Evolutionary conservation across 2,888 invertebrate genomes (phyloP).

Genomic region (Unio delphinus): DNA sequence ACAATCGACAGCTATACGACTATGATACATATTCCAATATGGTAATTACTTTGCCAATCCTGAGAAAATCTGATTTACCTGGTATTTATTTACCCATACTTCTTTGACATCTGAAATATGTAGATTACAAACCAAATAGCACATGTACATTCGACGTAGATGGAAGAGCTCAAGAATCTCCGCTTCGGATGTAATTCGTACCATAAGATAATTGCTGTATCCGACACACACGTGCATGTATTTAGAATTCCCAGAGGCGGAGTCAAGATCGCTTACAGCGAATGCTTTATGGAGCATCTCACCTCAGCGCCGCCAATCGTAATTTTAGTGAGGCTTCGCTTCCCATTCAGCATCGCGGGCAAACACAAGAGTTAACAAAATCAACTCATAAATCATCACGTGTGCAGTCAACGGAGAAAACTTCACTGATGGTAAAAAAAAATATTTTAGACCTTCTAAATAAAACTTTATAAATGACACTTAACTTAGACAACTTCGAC

Average conservation of each 20-base stretch:
- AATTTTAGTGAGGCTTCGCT: too few species aligned
- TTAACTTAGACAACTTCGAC: too few species aligned
- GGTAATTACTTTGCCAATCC: not conserved
- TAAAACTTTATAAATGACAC: too few species aligned
- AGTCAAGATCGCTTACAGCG: constrained; percentile 8
- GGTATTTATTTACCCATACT: constrained; percentile 27
- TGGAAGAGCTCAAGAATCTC: constrained; percentile 30
- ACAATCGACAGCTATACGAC: constrained; percentile 15
- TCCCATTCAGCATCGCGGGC: too few species aligned
- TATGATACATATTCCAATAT: constrained; percentile 11
- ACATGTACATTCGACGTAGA: constrained; percentile 48
- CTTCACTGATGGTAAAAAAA: too few species aligned
- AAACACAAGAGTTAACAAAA: too few species aligned
- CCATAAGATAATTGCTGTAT: constrained; percentile 32
- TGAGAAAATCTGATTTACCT: constrained; percentile 29
- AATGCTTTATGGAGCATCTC: not conserved
- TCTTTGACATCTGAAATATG: constrained; percentile 55
- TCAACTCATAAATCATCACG: too few species aligned
- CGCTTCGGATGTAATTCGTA: constrained; percentile 38
- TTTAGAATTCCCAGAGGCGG: constrained; percentile 40
- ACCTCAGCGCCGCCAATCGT: too few species aligned
- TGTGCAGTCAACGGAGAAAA: too few species aligned
- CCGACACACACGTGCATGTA: constrained; percentile 38
- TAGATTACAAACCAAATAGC: constrained; percentile 54
- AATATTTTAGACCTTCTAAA: too few species aligned